Base-by-base conservation (phyloP, 2,797 vertebrate genomes). In the Eulemur rubriventer region DNA sequence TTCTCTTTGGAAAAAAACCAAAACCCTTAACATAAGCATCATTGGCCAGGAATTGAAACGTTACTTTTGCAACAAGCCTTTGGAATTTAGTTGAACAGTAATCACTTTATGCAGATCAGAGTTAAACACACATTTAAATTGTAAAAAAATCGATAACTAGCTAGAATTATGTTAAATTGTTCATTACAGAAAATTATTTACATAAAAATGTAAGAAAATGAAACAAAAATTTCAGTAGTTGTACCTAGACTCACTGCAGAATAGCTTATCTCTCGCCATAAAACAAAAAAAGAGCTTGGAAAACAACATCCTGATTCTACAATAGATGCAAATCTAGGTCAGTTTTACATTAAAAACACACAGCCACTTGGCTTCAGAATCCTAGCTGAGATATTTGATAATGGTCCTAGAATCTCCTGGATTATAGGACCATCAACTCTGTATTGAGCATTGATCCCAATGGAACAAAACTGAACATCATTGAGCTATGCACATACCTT, bases 271-370 rank as follows among this genome's bases (percentile, higher is more conserved):
- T 73, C 20, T 70, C 94, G 69, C 38, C 7, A 85, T 16, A 61
- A 72, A 82, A 59, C 95, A 55, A 8, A 95, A n/a, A 94, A 57
- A 92, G 38, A 75, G 22, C 46, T 48, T 89, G 35, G 38, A 80
- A 83, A 76, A 86, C n/a, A 81, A 80, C 17, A 61, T 73, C 18
- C 18, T 76, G 24, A 46, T 5, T 63, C 41, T 55, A 50, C 65
- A 38, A 80, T 4, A 30, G 33, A 89, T 78, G 48, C 14, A 96
- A 82, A 69, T 18, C 11, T 20, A 57, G 35, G 57, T 73, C 80
- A 91, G 16, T 89, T 83, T 96, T 92, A 85, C 28, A 63, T 80
- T 52, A 87, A 84, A 88, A 90, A 91, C 48, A 69, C 6, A 78
- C 16, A 88, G 22, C 35, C n/a, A 41, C 13, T 95, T 89, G 73